Base-by-base conservation (phyloP, 2,113 vertebrate genomes). In the Merops nubicus region DNA sequence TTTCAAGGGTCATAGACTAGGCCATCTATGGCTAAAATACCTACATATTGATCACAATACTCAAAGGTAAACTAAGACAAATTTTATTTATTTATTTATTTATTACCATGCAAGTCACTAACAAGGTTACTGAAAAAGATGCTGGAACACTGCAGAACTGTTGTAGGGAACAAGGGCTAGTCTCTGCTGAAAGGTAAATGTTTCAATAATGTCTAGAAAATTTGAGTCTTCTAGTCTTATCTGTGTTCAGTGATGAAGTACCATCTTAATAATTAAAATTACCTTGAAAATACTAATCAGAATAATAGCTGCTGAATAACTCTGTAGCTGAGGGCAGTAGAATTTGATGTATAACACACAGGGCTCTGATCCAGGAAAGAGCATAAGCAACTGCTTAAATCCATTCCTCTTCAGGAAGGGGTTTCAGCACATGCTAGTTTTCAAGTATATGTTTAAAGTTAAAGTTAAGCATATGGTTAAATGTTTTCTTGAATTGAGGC, bases 391-490 rank as follows among this genome's bases (percentile, higher is more conserved):
- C 23, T 47, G 38, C 56, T 96, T 92, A 90, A 93, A 94, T 78
- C 23, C 64, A 74, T 85, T 74, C 72, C 56, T 92, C 88, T 92
- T 51, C 79, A 92, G 47, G 68, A 88, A 87, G 75, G 75, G 92
- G 93, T 85, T 93, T 81, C 17, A 0, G 80, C 93, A 97, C 91
- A 88, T 90, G 84, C 20, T 86, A 64, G 65, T 81, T 95, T 96
- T 96, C 93, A 92, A 94, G 85, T 93, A 96, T 90, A 93, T 93
- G 95, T 63, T 78, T 83, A 47, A 85, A 96, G 78, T 82, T 96
- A 92, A 93, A 96, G 82, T 88, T 79, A 95, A 96, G 51, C 92
- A 96, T 96, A 96, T 96, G 96, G 88, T 88, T 86, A 94, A 93
- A 92, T 90, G 81, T 92, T 97, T 96, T 96, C 56, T 83, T 93